Base-by-base conservation (phyloP, 2,797 vertebrate genomes). In the Iguana delicatissima region DNA sequence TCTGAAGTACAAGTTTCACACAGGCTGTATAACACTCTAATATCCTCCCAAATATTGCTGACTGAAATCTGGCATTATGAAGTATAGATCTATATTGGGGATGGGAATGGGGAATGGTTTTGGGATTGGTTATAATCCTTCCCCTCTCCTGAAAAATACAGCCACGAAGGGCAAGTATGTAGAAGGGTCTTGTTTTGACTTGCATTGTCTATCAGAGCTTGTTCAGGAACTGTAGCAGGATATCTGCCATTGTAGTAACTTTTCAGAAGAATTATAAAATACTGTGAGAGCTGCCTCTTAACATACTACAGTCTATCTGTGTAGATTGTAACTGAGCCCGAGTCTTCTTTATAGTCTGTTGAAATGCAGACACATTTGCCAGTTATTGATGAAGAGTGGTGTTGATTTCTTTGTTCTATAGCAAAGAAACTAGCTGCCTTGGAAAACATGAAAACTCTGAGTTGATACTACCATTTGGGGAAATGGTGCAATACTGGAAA, bases 1-100 rank as follows among this genome's bases (percentile, higher is more conserved):
- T 80, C 32, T 80, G 91, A 92, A 87, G 32, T 86, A 89, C 14
- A 62, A 88, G 24, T 38, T 64, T 90, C 52, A 85, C 86, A 92
- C 89, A 88, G 89, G 83, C 18, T 85, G 26, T 0, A 0, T 73
- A 59, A 64, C 0, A 0, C 14, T 42, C 57, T 72, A 85, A 6
- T 74, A 52, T n/a, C 12, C 35, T 16, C 42, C 80, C 2, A 76
- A 1, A 20, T 16, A 20, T 46, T 82, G 0, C 2, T 82, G 26
- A 77, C 26, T 35, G 7, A 5, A 84, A 26, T 1, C 4, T 57
- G 24, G 64, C 16, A 14, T 26, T 90, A 85, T 1, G 0, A 9
- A 81, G 50, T 84, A 79, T 9, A 72, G 67, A 1, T 57, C 84
- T 46, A 0, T n/a, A 42, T 42, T 42, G 42, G 42, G 42, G 42